Percentiles rank a stretch among this genome's conserved stretches.
These are phyloP conservation scores for Maniola hyperantus DNA, from an alignment of 2,888 invertebrate species.

Conservation along the genomic window DNA sequence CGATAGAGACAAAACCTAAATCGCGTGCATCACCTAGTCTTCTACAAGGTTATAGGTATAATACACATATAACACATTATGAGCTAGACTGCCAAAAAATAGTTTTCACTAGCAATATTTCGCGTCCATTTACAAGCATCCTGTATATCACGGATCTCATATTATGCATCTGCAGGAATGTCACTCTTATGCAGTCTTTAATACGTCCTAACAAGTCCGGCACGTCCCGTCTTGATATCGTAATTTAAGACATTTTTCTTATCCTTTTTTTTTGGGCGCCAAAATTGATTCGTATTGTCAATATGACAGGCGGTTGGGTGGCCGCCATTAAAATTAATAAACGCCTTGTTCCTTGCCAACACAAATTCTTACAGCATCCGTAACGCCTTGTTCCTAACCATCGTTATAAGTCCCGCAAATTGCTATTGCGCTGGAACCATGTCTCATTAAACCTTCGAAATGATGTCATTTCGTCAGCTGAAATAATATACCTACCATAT, in stretches of 20 bases:
- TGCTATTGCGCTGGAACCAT: no score
- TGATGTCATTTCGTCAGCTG: no score
- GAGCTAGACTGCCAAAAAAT: no score
- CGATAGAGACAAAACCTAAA: no score
- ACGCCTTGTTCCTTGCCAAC: conserved; percentile 6
- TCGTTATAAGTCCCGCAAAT: no score
- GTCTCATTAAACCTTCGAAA: no score
- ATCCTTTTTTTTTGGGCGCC: conserved; percentile 56
- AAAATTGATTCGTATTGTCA: conserved; percentile 74
- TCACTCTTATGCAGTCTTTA: conserved; percentile 36
- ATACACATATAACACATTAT: no score
- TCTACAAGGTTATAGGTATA: no score
- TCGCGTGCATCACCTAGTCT: no score
- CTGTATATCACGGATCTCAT: conserved; percentile 38
- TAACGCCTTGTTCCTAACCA: not conserved
- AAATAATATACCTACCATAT: no score
- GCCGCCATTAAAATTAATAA: conserved; percentile 45
- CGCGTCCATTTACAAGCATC: not conserved
- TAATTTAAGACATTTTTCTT: conserved; percentile 10
- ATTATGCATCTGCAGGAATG: conserved; percentile 35
- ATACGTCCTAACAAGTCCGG: conserved; percentile 24
- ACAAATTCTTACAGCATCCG: not conserved
- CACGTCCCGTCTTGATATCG: conserved; percentile 1
- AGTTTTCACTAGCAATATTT: no score
- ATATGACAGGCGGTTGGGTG: conserved; percentile 72